A percentile compares a stretch with the other conserved stretches of the same genome.
Conservation (phyloP, 1,140 invertebrate genomes). For the Dolichoris vasculosae region DNA sequence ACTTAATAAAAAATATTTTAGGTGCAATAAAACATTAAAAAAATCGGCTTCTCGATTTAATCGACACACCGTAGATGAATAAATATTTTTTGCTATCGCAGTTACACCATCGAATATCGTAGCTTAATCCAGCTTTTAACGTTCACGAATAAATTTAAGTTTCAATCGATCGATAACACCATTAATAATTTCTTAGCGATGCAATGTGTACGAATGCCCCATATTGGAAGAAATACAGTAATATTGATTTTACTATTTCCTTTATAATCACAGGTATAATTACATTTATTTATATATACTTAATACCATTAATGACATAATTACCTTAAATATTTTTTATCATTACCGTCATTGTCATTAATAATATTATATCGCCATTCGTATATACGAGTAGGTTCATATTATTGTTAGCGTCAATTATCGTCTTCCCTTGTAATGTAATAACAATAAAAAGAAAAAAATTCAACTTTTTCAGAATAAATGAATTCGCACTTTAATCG, state of each 20-base stretch:
- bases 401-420: constrained; percentile 17
- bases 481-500: constrained; percentile 34
- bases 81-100: neutral
- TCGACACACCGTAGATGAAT: neutral
- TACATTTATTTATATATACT: constrained; percentile 34
- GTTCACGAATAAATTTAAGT: neutral
- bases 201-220: neutral
- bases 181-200: neutral
- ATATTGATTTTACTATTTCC: constrained; percentile 18
- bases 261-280: constrained; percentile 24
- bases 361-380: constrained; percentile 26
- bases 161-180: neutral
- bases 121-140: neutral
- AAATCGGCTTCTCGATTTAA: too few relatives aligned
- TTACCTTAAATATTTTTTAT: constrained; percentile 9
- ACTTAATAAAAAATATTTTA: too few relatives aligned
- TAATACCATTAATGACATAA: constrained; percentile 28
- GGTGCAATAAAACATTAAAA: too few relatives aligned
- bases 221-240: constrained; percentile 1
- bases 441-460: constrained; percentile 22
- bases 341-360: constrained; percentile 8
- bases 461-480: constrained; percentile 49
- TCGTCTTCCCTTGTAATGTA: constrained; percentile 37
- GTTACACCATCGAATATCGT: neutral
- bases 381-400: constrained; percentile 1